Percentiles rank a stretch among this genome's conserved stretches.
phyloP scores from a whole-genome alignment of 1,140 invertebrate species.

The Sinonovacula constricta region DNA sequence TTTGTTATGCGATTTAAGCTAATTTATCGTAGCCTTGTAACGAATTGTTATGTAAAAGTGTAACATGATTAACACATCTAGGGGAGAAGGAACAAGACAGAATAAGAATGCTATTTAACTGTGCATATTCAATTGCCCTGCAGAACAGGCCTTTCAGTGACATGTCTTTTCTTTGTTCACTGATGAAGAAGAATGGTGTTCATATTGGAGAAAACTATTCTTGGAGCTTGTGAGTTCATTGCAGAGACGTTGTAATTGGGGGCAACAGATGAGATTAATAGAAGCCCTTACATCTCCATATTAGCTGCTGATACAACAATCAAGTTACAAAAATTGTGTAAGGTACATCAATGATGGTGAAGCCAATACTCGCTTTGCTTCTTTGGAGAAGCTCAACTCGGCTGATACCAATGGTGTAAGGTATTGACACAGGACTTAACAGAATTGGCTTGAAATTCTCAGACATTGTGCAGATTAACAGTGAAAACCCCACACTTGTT shows the following conservation, averaged over 20 bases:
- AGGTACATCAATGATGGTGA: too few species aligned
- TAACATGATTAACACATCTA: too few species aligned
- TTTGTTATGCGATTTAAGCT: too few species aligned
- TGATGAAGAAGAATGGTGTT: background rate
- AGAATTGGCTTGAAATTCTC: background rate
- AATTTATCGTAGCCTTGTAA: too few species aligned
- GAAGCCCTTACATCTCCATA: too few species aligned
- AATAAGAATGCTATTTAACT: background rate
- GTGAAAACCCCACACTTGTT: slow-evolving; percentile 19
- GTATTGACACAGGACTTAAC: slow-evolving; percentile 1
- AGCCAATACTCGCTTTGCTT: background rate
- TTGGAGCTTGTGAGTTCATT: background rate
- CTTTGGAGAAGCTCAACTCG: background rate
- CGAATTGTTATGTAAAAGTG: too few species aligned
- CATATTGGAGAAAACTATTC: background rate
- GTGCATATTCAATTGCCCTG: background rate
- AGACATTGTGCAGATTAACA: background rate
- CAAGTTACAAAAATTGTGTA: slow-evolving; percentile 16
- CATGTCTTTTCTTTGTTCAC: background rate
- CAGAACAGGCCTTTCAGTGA: slow-evolving; percentile 6
- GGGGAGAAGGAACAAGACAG: too few species aligned
- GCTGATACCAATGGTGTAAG: slow-evolving; percentile 5
- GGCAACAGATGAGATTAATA: background rate
- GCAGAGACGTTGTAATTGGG: background rate
- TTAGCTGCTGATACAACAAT: background rate